phyloP scores from a whole-genome alignment of 2,888 invertebrate genomes.

The Hydraecia micacea region DNA sequence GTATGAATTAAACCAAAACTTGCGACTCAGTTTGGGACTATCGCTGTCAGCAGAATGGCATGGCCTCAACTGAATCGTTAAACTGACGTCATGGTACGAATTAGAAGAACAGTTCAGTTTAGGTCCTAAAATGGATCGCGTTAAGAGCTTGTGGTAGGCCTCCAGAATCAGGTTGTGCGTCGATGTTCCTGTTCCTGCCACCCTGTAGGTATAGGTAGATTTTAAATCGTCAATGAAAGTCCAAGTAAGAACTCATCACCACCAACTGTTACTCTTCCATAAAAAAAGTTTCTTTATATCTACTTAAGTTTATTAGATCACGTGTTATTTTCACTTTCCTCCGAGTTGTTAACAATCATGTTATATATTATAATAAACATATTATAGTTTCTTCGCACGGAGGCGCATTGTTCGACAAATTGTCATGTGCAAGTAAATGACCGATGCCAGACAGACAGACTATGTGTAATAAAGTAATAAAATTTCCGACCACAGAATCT shows the following conservation, averaged over 20 bases:
- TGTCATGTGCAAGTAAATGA: conserved; percentile 45
- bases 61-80: no score
- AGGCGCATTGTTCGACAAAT: conserved; percentile 53
- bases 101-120: no score
- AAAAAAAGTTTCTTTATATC: background rate
- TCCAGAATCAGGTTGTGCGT: no score
- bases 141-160: no score
- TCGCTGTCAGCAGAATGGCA: no score
- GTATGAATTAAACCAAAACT: no score
- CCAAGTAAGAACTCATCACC: background rate
- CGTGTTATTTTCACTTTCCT: conserved; percentile 30
- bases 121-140: no score
- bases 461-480: conserved; percentile 26
- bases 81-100: no score
- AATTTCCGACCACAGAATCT: conserved; percentile 7
- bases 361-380: conserved; percentile 7
- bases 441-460: conserved; percentile 24
- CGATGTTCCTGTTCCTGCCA: no score
- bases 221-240: no score
- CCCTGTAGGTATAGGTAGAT: no score
- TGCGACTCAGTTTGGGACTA: no score
- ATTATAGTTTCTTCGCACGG: conserved; percentile 36
- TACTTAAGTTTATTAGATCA: conserved; percentile 3
- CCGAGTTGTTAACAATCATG: conserved; percentile 13
- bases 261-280: background rate